These are phyloP conservation scores for Montipora capitata DNA, from an alignment of 92 coral and sea anemone genomes.

Conservation along the genomic window DNA sequence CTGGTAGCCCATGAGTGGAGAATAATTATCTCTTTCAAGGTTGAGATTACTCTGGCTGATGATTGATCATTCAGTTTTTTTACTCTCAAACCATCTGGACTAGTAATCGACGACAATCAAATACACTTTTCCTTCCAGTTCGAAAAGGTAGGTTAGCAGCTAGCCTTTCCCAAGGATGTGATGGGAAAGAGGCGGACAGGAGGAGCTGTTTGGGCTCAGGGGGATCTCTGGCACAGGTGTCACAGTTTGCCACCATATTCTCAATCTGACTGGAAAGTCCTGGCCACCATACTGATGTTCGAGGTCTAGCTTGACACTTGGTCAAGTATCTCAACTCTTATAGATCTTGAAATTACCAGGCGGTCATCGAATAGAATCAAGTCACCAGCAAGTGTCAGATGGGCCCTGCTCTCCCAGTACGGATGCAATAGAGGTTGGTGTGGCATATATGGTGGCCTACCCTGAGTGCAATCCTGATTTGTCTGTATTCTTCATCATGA, in stretches of 20 bases:
- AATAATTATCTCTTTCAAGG: too few species aligned
- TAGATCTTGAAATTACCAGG: slow-evolving; percentile 17
- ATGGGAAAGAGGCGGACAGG: slow-evolving; percentile 50
- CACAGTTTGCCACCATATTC: slow-evolving; percentile 36
- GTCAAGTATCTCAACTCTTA: slow-evolving; percentile 62
- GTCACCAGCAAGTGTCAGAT: slow-evolving; percentile 69
- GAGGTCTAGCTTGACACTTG: slow-evolving; percentile 65
- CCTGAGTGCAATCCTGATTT: slow-evolving; percentile 50
- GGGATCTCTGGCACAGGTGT: slow-evolving; percentile 49
- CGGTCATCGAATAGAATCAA: slow-evolving; percentile 63
- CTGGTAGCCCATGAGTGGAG: too few species aligned
- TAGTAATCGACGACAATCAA: slow-evolving; percentile 62
- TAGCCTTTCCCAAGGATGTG: slow-evolving; percentile 47
- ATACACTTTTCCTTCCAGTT: slow-evolving; percentile 33
- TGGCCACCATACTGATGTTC: slow-evolving; percentile 77
- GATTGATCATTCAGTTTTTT: too few species aligned
- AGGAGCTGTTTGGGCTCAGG: slow-evolving; percentile 48
- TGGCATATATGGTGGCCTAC: slow-evolving; percentile 78
- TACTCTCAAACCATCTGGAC: slow-evolving; percentile 51
- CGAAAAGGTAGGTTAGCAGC: slow-evolving; percentile 37
- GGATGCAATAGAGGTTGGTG: slow-evolving; percentile 68
- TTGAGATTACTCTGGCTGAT: too few species aligned
- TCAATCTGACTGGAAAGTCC: slow-evolving; percentile 41
- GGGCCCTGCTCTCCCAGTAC: slow-evolving; percentile 69
- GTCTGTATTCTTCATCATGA: slow-evolving; percentile 68